phyloP scores from a whole-genome alignment of 2,797 vertebrate genomes.

The Acanthurus lineatus region DNA sequence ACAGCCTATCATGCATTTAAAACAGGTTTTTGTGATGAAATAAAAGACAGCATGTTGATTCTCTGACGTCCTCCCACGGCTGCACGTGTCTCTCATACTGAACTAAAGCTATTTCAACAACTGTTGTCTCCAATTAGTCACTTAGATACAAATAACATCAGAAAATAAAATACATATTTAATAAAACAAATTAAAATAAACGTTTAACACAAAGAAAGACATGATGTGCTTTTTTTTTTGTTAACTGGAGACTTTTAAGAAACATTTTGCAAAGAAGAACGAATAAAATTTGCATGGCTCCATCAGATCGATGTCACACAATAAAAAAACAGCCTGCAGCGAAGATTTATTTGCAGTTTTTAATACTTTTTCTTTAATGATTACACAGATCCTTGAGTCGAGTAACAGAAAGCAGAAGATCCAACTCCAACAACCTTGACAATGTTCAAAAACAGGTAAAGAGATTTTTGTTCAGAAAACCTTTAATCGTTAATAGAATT shows the following conservation, averaged over 20 bases:
- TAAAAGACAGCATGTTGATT: not conserved
- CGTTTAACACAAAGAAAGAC: not conserved
- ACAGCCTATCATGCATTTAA: no score
- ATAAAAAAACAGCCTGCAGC: constrained; percentile 58
- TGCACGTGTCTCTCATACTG: no score
- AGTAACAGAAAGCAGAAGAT: constrained; percentile 80
- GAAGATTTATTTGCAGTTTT: constrained; percentile 76
- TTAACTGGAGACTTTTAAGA: not conserved
- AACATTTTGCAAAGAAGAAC: not conserved
- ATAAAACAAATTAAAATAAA: no score
- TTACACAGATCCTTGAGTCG: constrained; percentile 84
- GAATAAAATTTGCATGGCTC: not conserved
- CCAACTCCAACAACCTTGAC: constrained; percentile 80
- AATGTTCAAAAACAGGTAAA: constrained; percentile 85
- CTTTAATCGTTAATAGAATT: constrained; percentile 94
- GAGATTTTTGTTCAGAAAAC: constrained; percentile 93
- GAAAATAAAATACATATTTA: no score
- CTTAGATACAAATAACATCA: no score
- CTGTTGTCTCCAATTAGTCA: no score
- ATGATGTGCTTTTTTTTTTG: no score
- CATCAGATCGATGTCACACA: no score
- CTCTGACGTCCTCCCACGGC: no score
- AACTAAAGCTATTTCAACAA: no score
- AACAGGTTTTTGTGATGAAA: no score
- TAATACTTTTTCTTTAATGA: constrained; percentile 78